Base-by-base conservation (phyloP, 1,140 invertebrate species). In the Elysia chlorotica region DNA sequence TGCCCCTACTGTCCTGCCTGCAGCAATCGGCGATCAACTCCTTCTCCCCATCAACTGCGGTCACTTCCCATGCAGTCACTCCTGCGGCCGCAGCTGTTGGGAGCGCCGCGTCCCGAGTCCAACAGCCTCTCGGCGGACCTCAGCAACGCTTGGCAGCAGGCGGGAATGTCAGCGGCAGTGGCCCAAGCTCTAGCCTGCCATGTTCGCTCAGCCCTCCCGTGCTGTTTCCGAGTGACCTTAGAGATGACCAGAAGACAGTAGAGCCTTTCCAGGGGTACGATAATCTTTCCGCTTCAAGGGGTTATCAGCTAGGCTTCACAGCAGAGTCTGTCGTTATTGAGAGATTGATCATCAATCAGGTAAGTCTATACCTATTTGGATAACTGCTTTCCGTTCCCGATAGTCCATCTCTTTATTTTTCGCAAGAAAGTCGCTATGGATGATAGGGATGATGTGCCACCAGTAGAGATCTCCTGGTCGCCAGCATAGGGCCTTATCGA, bases 341-440 rank as follows among this genome's bases (percentile, higher is more conserved):
- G 21, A 71, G 33, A 48, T 48, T 71, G 2, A 59, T 59, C 10
- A 71, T 71, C 25, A 62, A 63, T 38, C 69, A 71, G 25, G 59
- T 71, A 30, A 48, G 41, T n/a, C 41, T 48, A 48, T 14, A 48
- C 41, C 10, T 48, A 48, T 48, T 48, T n/a, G n/a, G 10, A 48
- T 14, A 14, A 48, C n/a, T 14, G 41, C 10, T 10, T 48, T 48
- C 10, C n/a, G n/a, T n/a, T n/a, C n/a, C n/a, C n/a, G n/a, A n/a
- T n/a, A n/a, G n/a, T n/a, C n/a, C n/a, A n/a, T n/a, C n/a, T n/a
- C n/a, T n/a, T n/a, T n/a, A n/a, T n/a, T n/a, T n/a, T n/a, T n/a
- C n/a, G n/a, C n/a, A n/a, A n/a, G n/a, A n/a, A n/a, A n/a, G n/a
- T n/a, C n/a, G n/a, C n/a, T n/a, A n/a, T n/a, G n/a, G n/a, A n/a